A percentile compares a stretch with the other conserved stretches of the same genome.
These are phyloP conservation scores for Neolamprologus kungweensis DNA, from an alignment of 2,113 vertebrate genomes.

Conservation along the genomic window DNA sequence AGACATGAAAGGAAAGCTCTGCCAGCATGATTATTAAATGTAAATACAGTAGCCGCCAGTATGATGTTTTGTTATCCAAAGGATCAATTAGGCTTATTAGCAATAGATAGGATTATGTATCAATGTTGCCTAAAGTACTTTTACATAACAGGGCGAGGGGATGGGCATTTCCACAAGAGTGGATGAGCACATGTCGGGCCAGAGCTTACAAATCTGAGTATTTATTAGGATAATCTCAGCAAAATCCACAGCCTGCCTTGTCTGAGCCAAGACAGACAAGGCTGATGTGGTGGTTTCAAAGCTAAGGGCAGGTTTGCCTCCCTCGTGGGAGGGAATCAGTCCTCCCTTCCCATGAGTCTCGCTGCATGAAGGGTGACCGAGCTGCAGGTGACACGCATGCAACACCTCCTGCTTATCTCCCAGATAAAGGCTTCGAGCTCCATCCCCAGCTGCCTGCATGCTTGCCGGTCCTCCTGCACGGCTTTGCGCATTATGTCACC, in stretches of 20 bases:
- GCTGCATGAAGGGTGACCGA: not conserved
- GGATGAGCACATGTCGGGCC: not conserved
- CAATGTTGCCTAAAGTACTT: not conserved
- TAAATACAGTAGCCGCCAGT: not conserved
- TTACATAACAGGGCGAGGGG: slow-evolving; percentile 26
- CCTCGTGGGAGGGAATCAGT: not conserved
- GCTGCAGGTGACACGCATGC: not conserved
- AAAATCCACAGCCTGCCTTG: not conserved
- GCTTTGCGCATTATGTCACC: slow-evolving; percentile 54
- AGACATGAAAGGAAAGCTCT: not conserved
- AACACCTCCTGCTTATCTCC: not conserved
- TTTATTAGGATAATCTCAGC: slow-evolving; percentile 38
- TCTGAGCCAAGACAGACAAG: not conserved
- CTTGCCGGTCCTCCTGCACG: not conserved
- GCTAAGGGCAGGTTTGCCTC: not conserved
- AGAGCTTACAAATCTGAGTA: not conserved
- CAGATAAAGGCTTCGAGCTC: not conserved
- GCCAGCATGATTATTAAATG: not conserved
- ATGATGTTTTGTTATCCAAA: not conserved
- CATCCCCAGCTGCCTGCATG: not conserved
- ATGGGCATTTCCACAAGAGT: slow-evolving; percentile 4
- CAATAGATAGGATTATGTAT: not conserved
- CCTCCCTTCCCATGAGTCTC: not conserved
- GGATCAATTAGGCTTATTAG: not conserved
- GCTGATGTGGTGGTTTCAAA: not conserved